Percentiles rank a stretch among this genome's conserved stretches.
Conservation (phyloP, 2,888 invertebrate genomes). For the Ectemnius lituratus region DNA sequence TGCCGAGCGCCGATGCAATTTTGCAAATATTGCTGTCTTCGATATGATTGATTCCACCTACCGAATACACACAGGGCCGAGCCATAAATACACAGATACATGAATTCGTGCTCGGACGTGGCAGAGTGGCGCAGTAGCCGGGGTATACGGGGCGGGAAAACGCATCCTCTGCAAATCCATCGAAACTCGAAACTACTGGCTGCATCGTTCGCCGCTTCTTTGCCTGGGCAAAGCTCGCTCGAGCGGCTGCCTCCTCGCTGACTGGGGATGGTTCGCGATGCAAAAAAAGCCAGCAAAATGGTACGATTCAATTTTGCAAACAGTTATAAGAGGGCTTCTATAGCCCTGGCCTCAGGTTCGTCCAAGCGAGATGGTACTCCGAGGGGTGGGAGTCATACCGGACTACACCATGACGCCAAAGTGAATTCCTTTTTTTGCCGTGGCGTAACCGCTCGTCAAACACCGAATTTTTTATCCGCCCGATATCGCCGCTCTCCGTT, state of each 20-base stretch:
- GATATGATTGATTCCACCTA: neutral
- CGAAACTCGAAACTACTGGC: neutral
- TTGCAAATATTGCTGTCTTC: slow-evolving; percentile 9
- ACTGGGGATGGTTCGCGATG: neutral
- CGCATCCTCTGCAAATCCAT: slow-evolving; percentile 7
- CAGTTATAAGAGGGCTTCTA: neutral
- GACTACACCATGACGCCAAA: slow-evolving; percentile 22
- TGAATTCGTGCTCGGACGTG: neutral
- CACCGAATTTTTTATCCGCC: slow-evolving; percentile 40
- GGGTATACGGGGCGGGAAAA: neutral
- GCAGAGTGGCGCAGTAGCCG: neutral
- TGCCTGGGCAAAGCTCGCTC: neutral
- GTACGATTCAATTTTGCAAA: slow-evolving; percentile 3
- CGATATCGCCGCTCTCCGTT: slow-evolving; percentile 42
- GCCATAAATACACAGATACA: neutral
- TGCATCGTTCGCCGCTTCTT: neutral
- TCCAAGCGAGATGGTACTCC: neutral
- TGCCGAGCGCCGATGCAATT: no score
- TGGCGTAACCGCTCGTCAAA: slow-evolving; percentile 40
- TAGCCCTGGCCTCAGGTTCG: no score
- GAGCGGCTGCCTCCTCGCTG: no score
- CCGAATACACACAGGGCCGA: neutral
- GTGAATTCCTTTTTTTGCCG: slow-evolving; percentile 31
- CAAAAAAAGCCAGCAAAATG: neutral
- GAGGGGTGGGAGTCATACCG: neutral